Base-by-base conservation (phyloP, 2,797 vertebrate species). In the Fringilla coelebs region DNA sequence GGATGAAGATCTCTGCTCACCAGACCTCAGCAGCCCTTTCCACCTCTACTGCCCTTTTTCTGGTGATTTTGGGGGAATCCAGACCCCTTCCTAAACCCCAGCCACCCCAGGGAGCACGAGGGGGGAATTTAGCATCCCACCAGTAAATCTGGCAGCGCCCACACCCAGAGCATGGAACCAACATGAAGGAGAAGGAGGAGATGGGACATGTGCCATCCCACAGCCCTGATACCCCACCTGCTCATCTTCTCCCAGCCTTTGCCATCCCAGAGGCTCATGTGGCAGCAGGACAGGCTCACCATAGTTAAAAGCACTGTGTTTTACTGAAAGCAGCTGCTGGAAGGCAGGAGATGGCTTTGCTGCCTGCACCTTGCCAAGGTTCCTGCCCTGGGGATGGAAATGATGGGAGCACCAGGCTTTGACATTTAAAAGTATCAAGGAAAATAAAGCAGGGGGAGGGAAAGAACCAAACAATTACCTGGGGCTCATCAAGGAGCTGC, bases 381-480 rank as follows among this genome's bases (percentile, higher is more conserved):
- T 74, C 34, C 41, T 36, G 65, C 57, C 85, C 78, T 49, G 72
- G 14, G 0, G 29, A 74, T 60, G 77, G 88, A 83, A 97, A 95
- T 92, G 66, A 61, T 86, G 94, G 82, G 94, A 96, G 95, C 40
- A 65, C 54, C 75, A 91, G 87, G 92, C 90, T 96, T 85, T 93
- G 96, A 93, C 94, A 96, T 89, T 94, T 88, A 70, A 83, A 85
- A 84, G 68, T n/a, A 14, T 68, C 78, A 91, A 90, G 92, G 91
- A 89, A 96, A 91, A 89, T 2, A 28, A 36, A 25, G 41, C 38
- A 11, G 8, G 6, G 3, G 4, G 6, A 6, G 4, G 3, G 6
- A 14, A 17, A 61, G 7, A 91, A 72, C 43, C 84, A 95, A 93
- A 96, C 95, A 95, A 94, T 97, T 94, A 97, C 95, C 88, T 70